Conservation (phyloP, 2,888 invertebrate species). For the Therioaphis trifolii region DNA sequence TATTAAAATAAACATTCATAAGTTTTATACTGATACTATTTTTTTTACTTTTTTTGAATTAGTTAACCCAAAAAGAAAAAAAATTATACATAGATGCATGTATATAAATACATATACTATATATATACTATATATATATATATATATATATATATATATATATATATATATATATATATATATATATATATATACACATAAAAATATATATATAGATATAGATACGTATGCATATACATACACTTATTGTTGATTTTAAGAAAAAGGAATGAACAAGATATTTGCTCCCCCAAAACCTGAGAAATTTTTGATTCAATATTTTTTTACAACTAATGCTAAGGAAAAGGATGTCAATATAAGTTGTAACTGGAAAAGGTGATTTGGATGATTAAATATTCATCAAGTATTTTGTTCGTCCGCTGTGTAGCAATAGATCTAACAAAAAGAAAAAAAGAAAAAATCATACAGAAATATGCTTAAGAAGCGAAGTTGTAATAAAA, state of each 20-base stretch:
- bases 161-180: slow-evolving; percentile 16
- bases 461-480: slow-evolving; percentile 61
- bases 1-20: slow-evolving; percentile 56
- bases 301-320: slow-evolving; percentile 33
- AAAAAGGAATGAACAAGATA: slow-evolving; percentile 25
- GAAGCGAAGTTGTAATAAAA: slow-evolving; percentile 58
- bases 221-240: slow-evolving; percentile 2
- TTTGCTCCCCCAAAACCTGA: slow-evolving; percentile 50
- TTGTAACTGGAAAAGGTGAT: slow-evolving; percentile 59
- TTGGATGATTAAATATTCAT: slow-evolving; percentile 60
- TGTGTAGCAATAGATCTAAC: slow-evolving; percentile 63
- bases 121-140: no score
- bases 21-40: slow-evolving; percentile 48
- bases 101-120: slow-evolving; percentile 7
- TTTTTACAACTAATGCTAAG: slow-evolving; percentile 56
- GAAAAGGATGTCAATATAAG: slow-evolving; percentile 59
- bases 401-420: slow-evolving; percentile 62
- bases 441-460: slow-evolving; percentile 62
- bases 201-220: neutral
- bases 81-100: slow-evolving; percentile 41
- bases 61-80: slow-evolving; percentile 50
- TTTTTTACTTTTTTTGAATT: slow-evolving; percentile 50
- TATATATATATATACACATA: neutral
- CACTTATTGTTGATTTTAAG: slow-evolving; percentile 16
- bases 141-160: neutral